phyloP scores from a whole-genome alignment of 2,113 vertebrate species.

The Smithornis capensis region DNA sequence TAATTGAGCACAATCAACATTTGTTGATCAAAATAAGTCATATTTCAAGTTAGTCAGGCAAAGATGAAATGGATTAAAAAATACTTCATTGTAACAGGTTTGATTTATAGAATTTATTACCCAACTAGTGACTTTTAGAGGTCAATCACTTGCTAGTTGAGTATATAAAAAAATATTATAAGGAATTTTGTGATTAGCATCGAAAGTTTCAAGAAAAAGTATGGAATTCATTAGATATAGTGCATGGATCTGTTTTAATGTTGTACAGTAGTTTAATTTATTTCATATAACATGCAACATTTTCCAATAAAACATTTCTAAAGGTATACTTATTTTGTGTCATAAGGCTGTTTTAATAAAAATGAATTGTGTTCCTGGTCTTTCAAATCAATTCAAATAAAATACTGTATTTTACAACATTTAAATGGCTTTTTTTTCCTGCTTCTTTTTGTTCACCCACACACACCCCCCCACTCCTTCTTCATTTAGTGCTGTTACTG shows the following conservation, averaged over 20 bases:
- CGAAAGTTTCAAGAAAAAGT: constrained; percentile 59
- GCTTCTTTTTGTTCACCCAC: neutral
- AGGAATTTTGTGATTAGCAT: constrained; percentile 67
- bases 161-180: constrained; percentile 70
- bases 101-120: constrained; percentile 72
- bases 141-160: constrained; percentile 64
- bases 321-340: constrained; percentile 45
- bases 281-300: constrained; percentile 20
- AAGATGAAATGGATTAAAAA: constrained; percentile 63
- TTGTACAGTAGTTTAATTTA: constrained; percentile 65
- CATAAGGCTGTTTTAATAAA: constrained; percentile 45
- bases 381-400: constrained; percentile 20
- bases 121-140: constrained; percentile 67
- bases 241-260: constrained; percentile 46
- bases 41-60: neutral
- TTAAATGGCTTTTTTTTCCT: neutral
- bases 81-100: constrained; percentile 55
- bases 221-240: constrained; percentile 61
- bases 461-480: neutral
- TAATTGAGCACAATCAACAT: neutral
- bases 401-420: constrained; percentile 34
- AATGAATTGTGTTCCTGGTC: constrained; percentile 23
- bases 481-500: constrained; percentile 11
- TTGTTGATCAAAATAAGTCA: constrained; percentile 55
- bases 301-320: constrained; percentile 55